phyloP scores from a whole-genome alignment of 1,140 invertebrate species.

The Diorhabda elongata region DNA sequence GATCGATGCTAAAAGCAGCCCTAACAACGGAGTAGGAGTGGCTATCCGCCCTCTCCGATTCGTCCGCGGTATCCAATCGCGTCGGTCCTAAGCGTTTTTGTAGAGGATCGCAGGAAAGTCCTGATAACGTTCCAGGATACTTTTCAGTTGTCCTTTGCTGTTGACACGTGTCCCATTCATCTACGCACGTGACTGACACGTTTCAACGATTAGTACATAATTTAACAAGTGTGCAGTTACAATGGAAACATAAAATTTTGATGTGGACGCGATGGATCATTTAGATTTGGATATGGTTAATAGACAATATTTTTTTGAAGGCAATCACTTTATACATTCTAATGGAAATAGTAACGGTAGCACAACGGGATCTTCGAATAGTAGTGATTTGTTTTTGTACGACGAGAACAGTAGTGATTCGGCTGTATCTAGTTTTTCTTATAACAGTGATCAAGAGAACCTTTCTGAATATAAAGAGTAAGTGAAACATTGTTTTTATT shows the following conservation, averaged over 20 bases:
- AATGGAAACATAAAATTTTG: background rate
- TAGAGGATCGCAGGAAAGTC: background rate
- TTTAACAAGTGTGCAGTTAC: constrained; percentile 39
- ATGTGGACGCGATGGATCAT: constrained; percentile 51
- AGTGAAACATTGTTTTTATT: constrained; percentile 20
- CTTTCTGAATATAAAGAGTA: constrained; percentile 48
- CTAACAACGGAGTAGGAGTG: background rate
- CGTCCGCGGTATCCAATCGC: background rate
- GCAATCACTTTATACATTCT: constrained; percentile 47
- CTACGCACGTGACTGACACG: background rate
- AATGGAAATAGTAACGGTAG: constrained; percentile 38
- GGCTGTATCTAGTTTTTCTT: constrained; percentile 51
- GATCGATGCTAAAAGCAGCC: background rate
- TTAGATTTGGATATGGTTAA: constrained; percentile 53
- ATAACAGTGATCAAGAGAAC: constrained; percentile 57
- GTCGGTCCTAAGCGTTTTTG: background rate
- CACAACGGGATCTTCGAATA: constrained; percentile 41
- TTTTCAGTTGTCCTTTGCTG: background rate
- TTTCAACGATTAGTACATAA: background rate
- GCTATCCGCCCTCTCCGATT: background rate
- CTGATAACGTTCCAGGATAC: background rate
- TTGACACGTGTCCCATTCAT: background rate
- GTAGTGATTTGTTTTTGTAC: constrained; percentile 51
- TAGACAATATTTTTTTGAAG: constrained; percentile 54
- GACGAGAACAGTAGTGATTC: constrained; percentile 55